Percentiles rank a stretch among this genome's conserved stretches.
phyloP scores from a whole-genome alignment of 2,888 invertebrate species.

The Zaprionus obscuricornis region DNA sequence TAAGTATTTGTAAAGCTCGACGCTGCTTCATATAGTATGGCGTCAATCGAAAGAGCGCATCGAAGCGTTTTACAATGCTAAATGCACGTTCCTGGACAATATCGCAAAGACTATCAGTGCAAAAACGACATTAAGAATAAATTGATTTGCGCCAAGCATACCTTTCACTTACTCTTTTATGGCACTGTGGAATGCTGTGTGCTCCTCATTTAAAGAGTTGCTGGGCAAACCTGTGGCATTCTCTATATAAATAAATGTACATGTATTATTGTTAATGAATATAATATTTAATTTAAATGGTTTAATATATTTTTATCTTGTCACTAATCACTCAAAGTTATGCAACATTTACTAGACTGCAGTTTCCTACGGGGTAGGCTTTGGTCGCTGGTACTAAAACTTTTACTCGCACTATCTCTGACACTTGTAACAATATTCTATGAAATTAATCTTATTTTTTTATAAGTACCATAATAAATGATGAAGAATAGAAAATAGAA shows the following conservation, averaged over 20 bases:
- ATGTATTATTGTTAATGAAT: too few relatives aligned
- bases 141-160: background rate
- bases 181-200: conserved; percentile 67
- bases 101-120: conserved; percentile 62
- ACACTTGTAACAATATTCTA: conserved; percentile 57
- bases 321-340: too few relatives aligned
- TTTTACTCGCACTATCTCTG: conserved; percentile 47
- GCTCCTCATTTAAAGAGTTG: conserved; percentile 63
- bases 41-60: conserved; percentile 71
- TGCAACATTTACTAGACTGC: too few relatives aligned
- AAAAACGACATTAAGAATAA: background rate
- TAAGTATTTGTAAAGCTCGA: conserved; percentile 79
- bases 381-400: conserved; percentile 16
- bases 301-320: conserved; percentile 1
- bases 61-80: conserved; percentile 74
- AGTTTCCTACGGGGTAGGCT: too few relatives aligned
- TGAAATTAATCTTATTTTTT: conserved; percentile 57
- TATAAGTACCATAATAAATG: conserved; percentile 66
- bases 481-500: too few relatives aligned
- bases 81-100: conserved; percentile 73
- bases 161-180: conserved; percentile 65
- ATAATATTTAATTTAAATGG: conserved; percentile 14
- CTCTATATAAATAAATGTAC: too few relatives aligned
- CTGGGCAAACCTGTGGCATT: conserved; percentile 70
- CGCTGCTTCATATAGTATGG: conserved; percentile 70